Percentiles rank a stretch among this genome's conserved stretches.
Conservation (phyloP, 2,797 vertebrate genomes). For the Emydoidea blandingii region DNA sequence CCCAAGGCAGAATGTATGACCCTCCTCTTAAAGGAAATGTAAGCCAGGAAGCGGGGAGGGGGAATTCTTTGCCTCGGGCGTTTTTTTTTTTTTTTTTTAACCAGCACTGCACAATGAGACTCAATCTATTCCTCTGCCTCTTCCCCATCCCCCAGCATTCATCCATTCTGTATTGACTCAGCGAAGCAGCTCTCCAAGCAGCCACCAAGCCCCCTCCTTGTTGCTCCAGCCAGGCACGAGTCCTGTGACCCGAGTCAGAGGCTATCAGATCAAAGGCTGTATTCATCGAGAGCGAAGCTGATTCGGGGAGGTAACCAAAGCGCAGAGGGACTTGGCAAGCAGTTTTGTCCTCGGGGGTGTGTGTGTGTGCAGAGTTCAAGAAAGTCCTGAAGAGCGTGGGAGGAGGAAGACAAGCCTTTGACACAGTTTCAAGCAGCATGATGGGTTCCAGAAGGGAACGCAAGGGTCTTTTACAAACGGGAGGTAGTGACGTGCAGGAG, state of each 20-base stretch:
- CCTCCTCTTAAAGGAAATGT: conserved; percentile 43
- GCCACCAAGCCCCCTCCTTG: background rate
- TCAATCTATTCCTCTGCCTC: background rate
- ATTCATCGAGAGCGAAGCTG: conserved; percentile 47
- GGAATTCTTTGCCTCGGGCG: too few species aligned
- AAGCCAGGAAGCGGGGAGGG: background rate
- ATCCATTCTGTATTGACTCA: conserved; percentile 35
- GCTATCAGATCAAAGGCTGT: conserved; percentile 59
- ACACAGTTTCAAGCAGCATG: conserved; percentile 23
- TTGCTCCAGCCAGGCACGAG: conserved; percentile 36
- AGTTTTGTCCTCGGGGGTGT: background rate
- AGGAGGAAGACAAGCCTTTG: conserved; percentile 15
- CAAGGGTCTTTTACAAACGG: conserved; percentile 26
- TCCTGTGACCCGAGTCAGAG: conserved; percentile 57
- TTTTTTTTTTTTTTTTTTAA: background rate
- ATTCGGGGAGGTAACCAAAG: background rate
- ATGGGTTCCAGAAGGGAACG: conserved; percentile 51
- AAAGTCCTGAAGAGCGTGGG: background rate
- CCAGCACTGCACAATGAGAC: background rate
- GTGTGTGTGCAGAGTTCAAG: conserved; percentile 18
- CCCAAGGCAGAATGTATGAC: conserved; percentile 23
- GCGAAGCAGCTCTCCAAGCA: conserved; percentile 9
- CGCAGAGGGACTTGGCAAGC: conserved; percentile 5
- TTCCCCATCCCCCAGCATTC: background rate
- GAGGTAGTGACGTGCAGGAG: conserved; percentile 36